A percentile compares a stretch with the other conserved stretches of the same genome.
These are phyloP conservation scores for Lophura nycthemera DNA, from an alignment of 2,113 vertebrate species.

Conservation along the genomic window DNA sequence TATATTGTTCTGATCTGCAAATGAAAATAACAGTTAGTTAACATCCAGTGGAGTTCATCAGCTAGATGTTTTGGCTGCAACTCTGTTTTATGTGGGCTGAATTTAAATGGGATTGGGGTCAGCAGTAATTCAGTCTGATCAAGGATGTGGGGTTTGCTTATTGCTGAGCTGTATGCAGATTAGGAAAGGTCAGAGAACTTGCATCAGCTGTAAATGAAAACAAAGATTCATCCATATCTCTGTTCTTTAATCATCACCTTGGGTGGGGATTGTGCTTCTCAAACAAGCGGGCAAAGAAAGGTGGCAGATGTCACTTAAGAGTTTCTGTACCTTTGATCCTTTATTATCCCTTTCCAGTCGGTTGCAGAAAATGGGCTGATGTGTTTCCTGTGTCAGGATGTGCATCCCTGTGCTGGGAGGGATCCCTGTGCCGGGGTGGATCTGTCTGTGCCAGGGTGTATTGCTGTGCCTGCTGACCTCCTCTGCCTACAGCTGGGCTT, in stretches of 20 bases:
- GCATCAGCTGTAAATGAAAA: not conserved
- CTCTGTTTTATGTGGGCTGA: not conserved
- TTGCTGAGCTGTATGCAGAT: not conserved
- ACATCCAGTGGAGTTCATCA: not conserved
- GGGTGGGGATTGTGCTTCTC: no score
- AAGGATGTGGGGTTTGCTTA: not conserved
- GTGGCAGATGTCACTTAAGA: not conserved
- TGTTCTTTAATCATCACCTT: not conserved
- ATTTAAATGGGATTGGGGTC: not conserved
- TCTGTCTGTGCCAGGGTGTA: no score
- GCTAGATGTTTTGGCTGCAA: not conserved
- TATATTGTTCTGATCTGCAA: not conserved
- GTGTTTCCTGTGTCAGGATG: no score
- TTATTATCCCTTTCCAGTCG: not conserved
- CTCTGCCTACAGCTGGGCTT: not conserved
- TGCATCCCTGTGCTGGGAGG: no score
- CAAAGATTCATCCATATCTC: not conserved
- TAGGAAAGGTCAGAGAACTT: not conserved
- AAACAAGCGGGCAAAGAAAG: not conserved
- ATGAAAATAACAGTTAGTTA: not conserved
- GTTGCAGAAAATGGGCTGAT: not conserved
- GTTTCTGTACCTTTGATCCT: not conserved
- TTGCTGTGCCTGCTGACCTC: not conserved
- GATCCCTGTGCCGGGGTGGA: not conserved
- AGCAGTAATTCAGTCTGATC: not conserved